Percentiles rank a stretch among this genome's conserved stretches.
Evolutionary conservation across 2,888 invertebrate genomes (phyloP).

Genomic region (Perdita meconis): DNA sequence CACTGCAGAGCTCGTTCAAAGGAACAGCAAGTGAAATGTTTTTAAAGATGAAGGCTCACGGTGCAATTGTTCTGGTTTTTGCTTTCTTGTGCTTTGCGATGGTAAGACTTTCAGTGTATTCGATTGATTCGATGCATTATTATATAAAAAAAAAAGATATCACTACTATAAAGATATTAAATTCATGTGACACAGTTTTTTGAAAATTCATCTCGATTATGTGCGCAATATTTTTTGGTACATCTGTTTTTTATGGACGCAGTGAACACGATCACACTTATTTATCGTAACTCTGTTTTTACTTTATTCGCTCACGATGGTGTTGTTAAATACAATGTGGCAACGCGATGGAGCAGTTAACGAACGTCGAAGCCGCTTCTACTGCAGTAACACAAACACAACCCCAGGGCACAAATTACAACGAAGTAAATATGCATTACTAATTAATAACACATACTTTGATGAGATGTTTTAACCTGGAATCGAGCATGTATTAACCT

Average conservation of each 20-base stretch:
- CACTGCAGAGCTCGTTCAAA: too few relatives aligned
- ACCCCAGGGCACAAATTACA: too few relatives aligned
- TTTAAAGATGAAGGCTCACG: background rate
- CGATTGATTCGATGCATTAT: background rate
- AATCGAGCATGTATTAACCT: too few relatives aligned
- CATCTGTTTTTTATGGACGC: background rate
- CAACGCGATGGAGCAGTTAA: background rate
- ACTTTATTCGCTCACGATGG: background rate
- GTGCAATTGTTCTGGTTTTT: background rate
- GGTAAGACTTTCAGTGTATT: conserved; percentile 11
- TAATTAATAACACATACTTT: too few relatives aligned
- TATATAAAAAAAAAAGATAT: too few relatives aligned
- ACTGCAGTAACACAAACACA: too few relatives aligned
- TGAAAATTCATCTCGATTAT: too few relatives aligned
- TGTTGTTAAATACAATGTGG: background rate
- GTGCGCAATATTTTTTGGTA: too few relatives aligned
- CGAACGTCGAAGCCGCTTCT: background rate
- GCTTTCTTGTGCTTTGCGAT: background rate
- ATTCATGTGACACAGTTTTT: background rate
- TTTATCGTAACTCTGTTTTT: background rate
- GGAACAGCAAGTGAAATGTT: too few relatives aligned
- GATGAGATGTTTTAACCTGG: too few relatives aligned
- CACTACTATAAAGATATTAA: background rate
- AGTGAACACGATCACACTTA: background rate
- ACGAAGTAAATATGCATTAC: too few relatives aligned